Conservation (phyloP, 2,888 invertebrate species). For the Apodemia mormo region DNA sequence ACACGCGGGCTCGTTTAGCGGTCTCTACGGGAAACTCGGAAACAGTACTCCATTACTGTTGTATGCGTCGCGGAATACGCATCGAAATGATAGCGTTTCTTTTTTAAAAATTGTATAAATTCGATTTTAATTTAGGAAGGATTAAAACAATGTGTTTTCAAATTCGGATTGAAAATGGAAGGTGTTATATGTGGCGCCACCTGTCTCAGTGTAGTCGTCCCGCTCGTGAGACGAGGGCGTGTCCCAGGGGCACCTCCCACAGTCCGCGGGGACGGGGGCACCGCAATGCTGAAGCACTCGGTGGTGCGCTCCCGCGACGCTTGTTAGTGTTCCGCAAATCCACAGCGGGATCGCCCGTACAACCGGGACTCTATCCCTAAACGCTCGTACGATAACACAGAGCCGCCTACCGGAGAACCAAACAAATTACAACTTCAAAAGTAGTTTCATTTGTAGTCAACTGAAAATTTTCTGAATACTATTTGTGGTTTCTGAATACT, state of each 20-base stretch:
- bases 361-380: slow-evolving; percentile 76
- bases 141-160: slow-evolving; percentile 12
- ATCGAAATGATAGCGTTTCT: slow-evolving; percentile 23
- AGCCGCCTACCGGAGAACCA: slow-evolving; percentile 63
- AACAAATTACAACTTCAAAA: slow-evolving; percentile 30
- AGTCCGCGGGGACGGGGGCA: slow-evolving; percentile 80
- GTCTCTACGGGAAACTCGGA: slow-evolving; percentile 68
- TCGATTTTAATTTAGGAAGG: slow-evolving; percentile 29
- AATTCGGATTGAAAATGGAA: slow-evolving; percentile 34
- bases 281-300: slow-evolving; percentile 78
- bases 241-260: slow-evolving; percentile 78
- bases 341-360: slow-evolving; percentile 81
- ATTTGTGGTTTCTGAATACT: neutral
- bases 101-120: slow-evolving; percentile 37
- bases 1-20: slow-evolving; percentile 54
- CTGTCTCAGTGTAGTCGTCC: slow-evolving; percentile 64
- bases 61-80: slow-evolving; percentile 44
- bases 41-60: slow-evolving; percentile 58
- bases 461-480: neutral
- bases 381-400: slow-evolving; percentile 76
- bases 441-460: neutral
- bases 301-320: slow-evolving; percentile 78
- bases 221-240: slow-evolving; percentile 82
- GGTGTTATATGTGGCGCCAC: slow-evolving; percentile 65
- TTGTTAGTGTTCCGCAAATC: slow-evolving; percentile 81